Base-by-base conservation (phyloP, 2,888 invertebrate genomes). In the Scaptomyza flava region DNA sequence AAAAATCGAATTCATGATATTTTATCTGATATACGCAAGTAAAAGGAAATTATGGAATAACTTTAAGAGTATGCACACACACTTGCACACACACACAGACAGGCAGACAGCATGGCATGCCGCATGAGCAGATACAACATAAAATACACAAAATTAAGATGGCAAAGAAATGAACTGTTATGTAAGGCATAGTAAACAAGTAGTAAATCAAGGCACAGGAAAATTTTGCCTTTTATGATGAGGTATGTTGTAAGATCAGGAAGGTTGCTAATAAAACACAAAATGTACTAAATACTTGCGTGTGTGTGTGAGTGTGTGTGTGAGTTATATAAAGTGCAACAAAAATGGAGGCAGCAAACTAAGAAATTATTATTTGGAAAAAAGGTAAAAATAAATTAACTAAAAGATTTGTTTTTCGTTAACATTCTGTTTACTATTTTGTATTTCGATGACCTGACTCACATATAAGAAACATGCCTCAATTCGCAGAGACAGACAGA, bases 101-200 rank as follows among this genome's bases (percentile, higher is more conserved):
- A 61, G 31, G 14, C 57, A 61, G 36, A 54, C 52, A 63, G 42
- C 51, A 30, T 27, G 14, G 20, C 78, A 77, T 68, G 75, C 74
- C 65, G 46, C 58, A 73, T 45, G 45, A 68, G 61, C 58, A 69
- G 42, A 57, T 58, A 41, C 60, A 31, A 9, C 20, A 12, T 14
- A 62, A 50, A 20, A 43, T 36, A 68, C 53, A 12, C 48, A 41
- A 59, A 46, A 53, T 7, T 11, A 27, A 23, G 23, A 34, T 61
- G 17, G 53, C 12, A 58, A 51, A 14, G 17, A 43, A 56, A 62
- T 41, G 14, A 61, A 51, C 9, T 30, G 58, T 14, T 56, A 46
- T 57, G 57, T 54, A 57, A 66, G 59, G 59, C 48, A 66, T 41
- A 59, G 41, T 75, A 75, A 69, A 73, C 77, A 70, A 74, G 68